phyloP scores from a whole-genome alignment of 2,797 vertebrate genomes.

The Helarctos malayanus region DNA sequence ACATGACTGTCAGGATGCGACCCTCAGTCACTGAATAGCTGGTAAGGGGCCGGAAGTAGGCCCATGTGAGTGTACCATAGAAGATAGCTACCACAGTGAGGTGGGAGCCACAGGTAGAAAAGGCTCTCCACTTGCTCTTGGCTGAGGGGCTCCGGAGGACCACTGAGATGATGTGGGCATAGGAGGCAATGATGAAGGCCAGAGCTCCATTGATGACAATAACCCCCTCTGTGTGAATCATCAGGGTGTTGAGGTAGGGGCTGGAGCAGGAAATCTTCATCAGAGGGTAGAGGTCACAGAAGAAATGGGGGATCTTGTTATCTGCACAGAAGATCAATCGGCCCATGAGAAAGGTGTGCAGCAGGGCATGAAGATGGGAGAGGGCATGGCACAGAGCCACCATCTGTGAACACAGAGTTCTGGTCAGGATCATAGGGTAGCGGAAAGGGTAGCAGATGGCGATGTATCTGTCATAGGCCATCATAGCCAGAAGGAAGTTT shows the following conservation, averaged over 20 bases:
- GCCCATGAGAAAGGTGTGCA: conserved; percentile 53
- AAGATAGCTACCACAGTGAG: conserved; percentile 73
- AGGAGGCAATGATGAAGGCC: conserved; percentile 66
- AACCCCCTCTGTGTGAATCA: conserved; percentile 76
- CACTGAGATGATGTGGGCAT: conserved; percentile 57
- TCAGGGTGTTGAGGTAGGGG: conserved; percentile 66
- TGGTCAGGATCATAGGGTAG: conserved; percentile 80
- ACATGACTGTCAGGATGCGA: conserved; percentile 44
- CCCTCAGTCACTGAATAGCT: conserved; percentile 27
- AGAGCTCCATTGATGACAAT: conserved; percentile 52
- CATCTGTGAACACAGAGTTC: conserved; percentile 67
- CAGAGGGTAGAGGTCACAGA: conserved; percentile 78
- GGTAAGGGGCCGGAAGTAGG: conserved; percentile 61
- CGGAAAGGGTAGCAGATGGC: conserved; percentile 83
- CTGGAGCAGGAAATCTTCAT: conserved; percentile 79
- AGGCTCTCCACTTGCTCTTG: conserved; percentile 63
- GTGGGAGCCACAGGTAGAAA: conserved; percentile 20
- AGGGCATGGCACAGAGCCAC: conserved; percentile 72
- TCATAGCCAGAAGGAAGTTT: conserved; percentile 80
- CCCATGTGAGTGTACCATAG: conserved; percentile 31
- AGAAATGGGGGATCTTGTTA: conserved; percentile 80
- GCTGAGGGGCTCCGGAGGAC: conserved; percentile 40
- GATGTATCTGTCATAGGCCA: conserved; percentile 84
- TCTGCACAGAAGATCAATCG: conserved; percentile 69
- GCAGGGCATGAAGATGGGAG: conserved; percentile 80